Evolutionary conservation across 2,113 vertebrate genomes (phyloP).

Genomic region (Clinocottus analis): DNA sequence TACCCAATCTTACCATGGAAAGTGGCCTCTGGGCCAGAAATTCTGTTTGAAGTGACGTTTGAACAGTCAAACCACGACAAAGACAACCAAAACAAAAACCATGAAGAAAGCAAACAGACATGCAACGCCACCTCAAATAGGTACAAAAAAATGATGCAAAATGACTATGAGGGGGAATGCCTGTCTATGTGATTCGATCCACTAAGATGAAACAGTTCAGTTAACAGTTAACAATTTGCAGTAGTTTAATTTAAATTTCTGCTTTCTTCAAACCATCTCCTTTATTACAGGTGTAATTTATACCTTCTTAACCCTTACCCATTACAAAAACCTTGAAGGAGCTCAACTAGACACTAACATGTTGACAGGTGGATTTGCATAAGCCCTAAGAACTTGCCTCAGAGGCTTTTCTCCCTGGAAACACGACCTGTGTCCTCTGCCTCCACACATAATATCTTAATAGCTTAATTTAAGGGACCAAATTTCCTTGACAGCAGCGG

Average conservation of each 20-base stretch:
- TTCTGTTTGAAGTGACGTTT: conserved; percentile 1
- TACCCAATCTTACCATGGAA: background rate
- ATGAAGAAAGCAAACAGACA: background rate
- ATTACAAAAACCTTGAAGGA: conserved; percentile 22
- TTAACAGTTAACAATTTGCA: background rate
- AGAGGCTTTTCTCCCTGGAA: conserved; percentile 33
- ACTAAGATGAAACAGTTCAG: background rate
- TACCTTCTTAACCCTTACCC: conserved; percentile 16
- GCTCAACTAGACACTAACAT: conserved; percentile 21
- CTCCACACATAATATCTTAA: conserved; percentile 36
- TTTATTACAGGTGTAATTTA: conserved; percentile 20
- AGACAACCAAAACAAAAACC: background rate
- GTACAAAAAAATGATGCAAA: background rate
- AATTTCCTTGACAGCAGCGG: conserved; percentile 58
- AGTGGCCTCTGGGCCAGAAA: background rate
- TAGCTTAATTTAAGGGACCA: conserved; percentile 19
- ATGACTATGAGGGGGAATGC: background rate
- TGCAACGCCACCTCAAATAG: background rate
- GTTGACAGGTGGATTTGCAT: conserved; percentile 53
- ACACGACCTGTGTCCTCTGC: conserved; percentile 37
- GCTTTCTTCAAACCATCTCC: background rate
- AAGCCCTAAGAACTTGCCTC: conserved; percentile 24
- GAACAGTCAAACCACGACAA: background rate
- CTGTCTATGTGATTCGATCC: background rate
- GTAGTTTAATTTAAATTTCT: background rate